Evolutionary conservation across 92 coral and sea anemone genomes (phyloP).

Genomic region (Zoanthus gigantus): DNA sequence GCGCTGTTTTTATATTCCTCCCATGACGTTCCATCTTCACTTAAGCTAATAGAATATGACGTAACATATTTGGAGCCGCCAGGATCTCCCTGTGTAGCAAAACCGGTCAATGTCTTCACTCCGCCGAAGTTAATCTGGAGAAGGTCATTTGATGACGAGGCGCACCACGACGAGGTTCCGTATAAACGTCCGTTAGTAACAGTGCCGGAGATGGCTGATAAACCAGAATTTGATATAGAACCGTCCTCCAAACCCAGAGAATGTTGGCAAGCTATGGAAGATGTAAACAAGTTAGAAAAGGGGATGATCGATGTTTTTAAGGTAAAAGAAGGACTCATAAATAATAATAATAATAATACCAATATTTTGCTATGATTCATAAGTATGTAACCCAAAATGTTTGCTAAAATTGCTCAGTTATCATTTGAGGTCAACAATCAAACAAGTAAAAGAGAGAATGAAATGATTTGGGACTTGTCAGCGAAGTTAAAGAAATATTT

Average conservation of each 20-base stretch:
- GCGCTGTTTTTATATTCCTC: background rate
- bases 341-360: too few relatives aligned
- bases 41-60: background rate
- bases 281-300: background rate
- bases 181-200: too few relatives aligned
- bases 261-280: background rate
- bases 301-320: too few relatives aligned
- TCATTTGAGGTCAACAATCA: too few relatives aligned
- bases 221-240: background rate
- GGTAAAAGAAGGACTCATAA: too few relatives aligned
- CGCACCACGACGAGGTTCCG: background rate
- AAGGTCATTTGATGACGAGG: background rate
- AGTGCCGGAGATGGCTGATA: too few relatives aligned
- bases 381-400: too few relatives aligned
- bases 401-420: too few relatives aligned
- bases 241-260: background rate
- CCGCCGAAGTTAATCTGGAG: background rate
- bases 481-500: too few relatives aligned
- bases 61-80: background rate
- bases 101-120: background rate
- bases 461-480: too few relatives aligned
- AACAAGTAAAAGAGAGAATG: too few relatives aligned
- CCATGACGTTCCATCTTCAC: background rate
- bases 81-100: slow-evolving; percentile 6
- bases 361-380: too few relatives aligned